A percentile compares a stretch with the other conserved stretches of the same genome.
These are phyloP conservation scores for Heterodera filipjevi DNA, from an alignment of 2,888 invertebrate genomes.

Conservation along the genomic window DNA sequence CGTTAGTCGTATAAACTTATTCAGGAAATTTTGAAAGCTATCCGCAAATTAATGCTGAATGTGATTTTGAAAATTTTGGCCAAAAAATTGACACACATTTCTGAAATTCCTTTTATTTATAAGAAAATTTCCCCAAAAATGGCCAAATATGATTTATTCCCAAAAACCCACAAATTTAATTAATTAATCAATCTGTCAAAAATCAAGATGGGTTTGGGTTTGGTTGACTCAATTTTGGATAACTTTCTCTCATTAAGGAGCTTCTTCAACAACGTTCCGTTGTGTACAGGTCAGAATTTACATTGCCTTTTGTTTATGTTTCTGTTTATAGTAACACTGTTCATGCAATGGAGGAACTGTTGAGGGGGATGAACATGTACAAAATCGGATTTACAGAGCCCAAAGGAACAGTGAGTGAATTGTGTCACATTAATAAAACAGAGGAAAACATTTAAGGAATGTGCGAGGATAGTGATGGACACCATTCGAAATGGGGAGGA, in stretches of 20 bases:
- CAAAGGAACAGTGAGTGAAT: slow-evolving; percentile 45
- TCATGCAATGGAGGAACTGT: slow-evolving; percentile 54
- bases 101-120: no score
- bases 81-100: no score
- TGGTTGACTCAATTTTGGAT: no score
- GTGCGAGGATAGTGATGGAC: slow-evolving; percentile 52
- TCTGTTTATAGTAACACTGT: slow-evolving; percentile 39
- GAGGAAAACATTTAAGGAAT: slow-evolving; percentile 43
- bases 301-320: neutral
- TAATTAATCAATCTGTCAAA: no score
- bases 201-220: no score
- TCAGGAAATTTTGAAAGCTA: no score
- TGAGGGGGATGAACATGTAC: slow-evolving; percentile 54
- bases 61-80: no score
- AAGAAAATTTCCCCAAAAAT: no score
- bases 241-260: slow-evolving; percentile 37
- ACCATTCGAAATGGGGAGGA: slow-evolving; percentile 50
- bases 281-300: slow-evolving; percentile 49
- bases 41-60: no score
- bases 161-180: no score
- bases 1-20: no score
- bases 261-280: slow-evolving; percentile 48
- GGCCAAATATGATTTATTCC: no score
- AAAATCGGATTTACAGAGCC: slow-evolving; percentile 47
- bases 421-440: neutral